Evolutionary conservation across 1,140 invertebrate species (phyloP).

Genomic region (Aporrectodea caliginosa): DNA sequence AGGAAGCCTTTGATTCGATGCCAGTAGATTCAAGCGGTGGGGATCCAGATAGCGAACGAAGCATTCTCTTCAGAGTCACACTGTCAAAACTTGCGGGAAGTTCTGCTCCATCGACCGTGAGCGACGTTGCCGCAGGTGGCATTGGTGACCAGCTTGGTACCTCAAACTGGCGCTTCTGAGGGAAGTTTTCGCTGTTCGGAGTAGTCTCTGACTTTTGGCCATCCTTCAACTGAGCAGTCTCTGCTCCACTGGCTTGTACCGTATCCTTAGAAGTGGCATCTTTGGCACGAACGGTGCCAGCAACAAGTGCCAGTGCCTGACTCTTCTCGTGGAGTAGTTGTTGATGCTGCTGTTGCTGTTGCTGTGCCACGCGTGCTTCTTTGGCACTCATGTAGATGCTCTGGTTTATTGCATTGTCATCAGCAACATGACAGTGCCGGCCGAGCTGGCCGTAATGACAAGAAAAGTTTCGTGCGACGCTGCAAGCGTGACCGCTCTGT

Average conservation of each 20-base stretch:
- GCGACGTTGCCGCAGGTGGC: neutral
- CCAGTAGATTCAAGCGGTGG: neutral
- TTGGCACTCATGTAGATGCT: neutral
- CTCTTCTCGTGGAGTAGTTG: neutral
- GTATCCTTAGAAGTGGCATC: neutral
- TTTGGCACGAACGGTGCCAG: neutral
- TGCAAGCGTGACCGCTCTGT: neutral
- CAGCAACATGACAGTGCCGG: neutral
- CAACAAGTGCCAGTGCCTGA: neutral
- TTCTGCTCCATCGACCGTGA: neutral
- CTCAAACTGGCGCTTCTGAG: too few relatives aligned
- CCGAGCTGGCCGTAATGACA: too few relatives aligned
- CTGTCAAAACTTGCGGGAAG: neutral
- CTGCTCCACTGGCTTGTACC: neutral
- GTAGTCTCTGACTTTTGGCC: too few relatives aligned
- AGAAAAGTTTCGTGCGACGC: too few relatives aligned
- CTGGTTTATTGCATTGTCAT: neutral
- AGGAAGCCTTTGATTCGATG: too few relatives aligned
- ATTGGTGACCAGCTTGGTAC: neutral
- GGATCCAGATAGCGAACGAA: neutral
- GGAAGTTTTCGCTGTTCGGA: too few relatives aligned
- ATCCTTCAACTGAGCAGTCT: neutral
- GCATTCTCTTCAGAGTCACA: neutral
- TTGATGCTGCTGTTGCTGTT: constrained; percentile 1
- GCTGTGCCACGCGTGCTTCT: neutral